Conservation (phyloP, 2,888 invertebrate genomes). For the Aphodius sticticus region DNA sequence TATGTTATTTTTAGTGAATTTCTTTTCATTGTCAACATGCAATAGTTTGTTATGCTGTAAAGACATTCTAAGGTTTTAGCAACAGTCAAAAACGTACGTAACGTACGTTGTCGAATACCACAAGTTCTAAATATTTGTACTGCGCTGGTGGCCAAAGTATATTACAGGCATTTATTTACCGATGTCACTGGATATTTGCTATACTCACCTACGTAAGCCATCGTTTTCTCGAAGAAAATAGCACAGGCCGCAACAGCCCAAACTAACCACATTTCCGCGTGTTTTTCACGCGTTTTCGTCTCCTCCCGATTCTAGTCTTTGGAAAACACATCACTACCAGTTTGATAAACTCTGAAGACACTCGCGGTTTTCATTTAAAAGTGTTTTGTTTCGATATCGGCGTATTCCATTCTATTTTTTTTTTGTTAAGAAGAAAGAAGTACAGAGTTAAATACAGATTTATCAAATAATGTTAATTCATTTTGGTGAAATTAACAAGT, state of each 20-base stretch:
- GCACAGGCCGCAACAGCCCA: conserved; percentile 7
- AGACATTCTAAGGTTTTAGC: not conserved
- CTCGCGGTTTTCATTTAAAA: conserved; percentile 11
- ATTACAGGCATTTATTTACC: conserved; percentile 12
- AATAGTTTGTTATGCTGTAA: too few species aligned
- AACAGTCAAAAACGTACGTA: not conserved
- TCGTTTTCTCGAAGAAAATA: conserved; percentile 12
- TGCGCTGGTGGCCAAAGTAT: not conserved
- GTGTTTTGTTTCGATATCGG: not conserved
- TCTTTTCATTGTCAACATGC: too few species aligned
- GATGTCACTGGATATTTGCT: not conserved
- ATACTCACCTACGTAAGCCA: conserved; percentile 28
- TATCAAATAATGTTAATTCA: too few species aligned
- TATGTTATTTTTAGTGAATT: too few species aligned
- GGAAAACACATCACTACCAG: conserved; percentile 36
- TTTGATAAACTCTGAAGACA: not conserved
- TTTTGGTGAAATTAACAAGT: too few species aligned
- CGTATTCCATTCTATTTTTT: not conserved
- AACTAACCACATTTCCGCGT: conserved; percentile 36
- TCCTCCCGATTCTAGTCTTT: conserved; percentile 33
- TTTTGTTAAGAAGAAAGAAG: too few species aligned
- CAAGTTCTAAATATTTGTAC: conserved; percentile 13
- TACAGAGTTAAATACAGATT: too few species aligned
- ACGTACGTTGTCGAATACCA: not conserved
- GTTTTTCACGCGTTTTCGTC: conserved; percentile 31